These are phyloP conservation scores for Drosophila nigricruria DNA, from an alignment of 2,888 invertebrate species.

Conservation along the genomic window DNA sequence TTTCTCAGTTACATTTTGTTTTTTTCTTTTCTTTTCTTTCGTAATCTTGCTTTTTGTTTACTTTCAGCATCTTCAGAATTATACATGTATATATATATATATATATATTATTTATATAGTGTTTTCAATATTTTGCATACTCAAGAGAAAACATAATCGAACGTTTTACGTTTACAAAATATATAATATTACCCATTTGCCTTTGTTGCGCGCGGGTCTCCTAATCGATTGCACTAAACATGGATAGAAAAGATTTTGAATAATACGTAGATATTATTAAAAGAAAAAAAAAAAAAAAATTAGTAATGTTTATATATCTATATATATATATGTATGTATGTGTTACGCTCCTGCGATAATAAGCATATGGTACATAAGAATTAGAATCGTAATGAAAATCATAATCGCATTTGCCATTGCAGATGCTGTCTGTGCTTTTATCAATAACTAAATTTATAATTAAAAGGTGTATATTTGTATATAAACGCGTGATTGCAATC, in stretches of 20 bases:
- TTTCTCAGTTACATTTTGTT: constrained; percentile 3
- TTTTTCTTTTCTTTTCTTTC: background rate
- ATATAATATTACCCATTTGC: constrained; percentile 29
- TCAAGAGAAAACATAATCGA: constrained; percentile 38
- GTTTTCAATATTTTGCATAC: constrained; percentile 21
- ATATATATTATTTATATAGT: constrained; percentile 22
- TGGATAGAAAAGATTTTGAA: constrained; percentile 27
- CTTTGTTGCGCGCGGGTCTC: constrained; percentile 31
- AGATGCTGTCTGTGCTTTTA: constrained; percentile 35
- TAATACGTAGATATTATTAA: constrained; percentile 18
- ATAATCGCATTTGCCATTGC: constrained; percentile 35
- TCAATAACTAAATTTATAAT: constrained; percentile 28
- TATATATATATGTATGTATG: background rate
- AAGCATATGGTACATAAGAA: constrained; percentile 33
- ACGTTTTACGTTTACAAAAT: constrained; percentile 44
- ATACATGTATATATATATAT: constrained; percentile 15
- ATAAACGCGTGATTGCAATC: constrained; percentile 21
- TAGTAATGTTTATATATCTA: background rate
- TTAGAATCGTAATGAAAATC: constrained; percentile 20
- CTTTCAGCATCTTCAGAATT: constrained; percentile 36
- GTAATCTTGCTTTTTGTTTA: constrained; percentile 17
- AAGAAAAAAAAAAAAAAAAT: constrained; percentile 3
- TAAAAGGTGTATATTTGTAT: constrained; percentile 16
- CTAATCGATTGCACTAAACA: constrained; percentile 47
- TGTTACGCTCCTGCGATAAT: constrained; percentile 12